Evolutionary conservation across 1,140 invertebrate species (phyloP), one percentile per base, ranked within the genome.

Genomic region (Drosophila nigromelanica): DNA sequence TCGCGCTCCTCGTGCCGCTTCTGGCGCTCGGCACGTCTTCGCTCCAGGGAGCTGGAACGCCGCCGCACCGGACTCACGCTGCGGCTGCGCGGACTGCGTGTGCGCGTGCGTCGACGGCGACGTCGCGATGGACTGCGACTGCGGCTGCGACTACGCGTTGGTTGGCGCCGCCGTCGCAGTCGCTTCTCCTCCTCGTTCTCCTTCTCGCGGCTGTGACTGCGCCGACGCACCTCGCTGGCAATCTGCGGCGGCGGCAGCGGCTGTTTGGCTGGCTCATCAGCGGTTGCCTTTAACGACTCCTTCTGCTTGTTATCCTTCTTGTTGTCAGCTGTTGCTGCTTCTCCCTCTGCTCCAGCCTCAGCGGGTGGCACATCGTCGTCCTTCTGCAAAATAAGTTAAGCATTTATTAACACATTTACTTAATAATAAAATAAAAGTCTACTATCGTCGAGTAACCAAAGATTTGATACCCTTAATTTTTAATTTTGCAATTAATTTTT

Each of bases 1-100:
- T 86, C 82, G 1, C 75, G 74, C 56, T 85, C 77, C 39, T 87
- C 90, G 58, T 91, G 90, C 0, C 90, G 83, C 18, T 43, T 63
- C 14, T 86, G 81, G 6, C 90, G 78, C 56, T 90, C 87, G 5
- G 64, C 60, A 11, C 87, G 87, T 14, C 90, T 56, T 7, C 90
- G 76, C 51, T 90, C 87, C 40, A 90, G 14, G 0, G 90, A 90
- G 39, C 50, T 76, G 12, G 87, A 90, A 14, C 90, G 74, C 1
- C 83, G 66, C 1, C 85, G 71, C n/a, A 70, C 42, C 5, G 82
- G 78, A 45, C 76, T 76, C 6, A 59, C 50, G 15, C 69, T 87
- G 12, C 68, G 68, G n/a, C 75, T 89, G 24, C 78, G 82, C 24
- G 74, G 39, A 50, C 56, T 69, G 0, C 71, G 67, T 39, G 73